Evolutionary conservation across 2,113 vertebrate genomes (phyloP).

Genomic region (Aspiorhynchus laticeps): DNA sequence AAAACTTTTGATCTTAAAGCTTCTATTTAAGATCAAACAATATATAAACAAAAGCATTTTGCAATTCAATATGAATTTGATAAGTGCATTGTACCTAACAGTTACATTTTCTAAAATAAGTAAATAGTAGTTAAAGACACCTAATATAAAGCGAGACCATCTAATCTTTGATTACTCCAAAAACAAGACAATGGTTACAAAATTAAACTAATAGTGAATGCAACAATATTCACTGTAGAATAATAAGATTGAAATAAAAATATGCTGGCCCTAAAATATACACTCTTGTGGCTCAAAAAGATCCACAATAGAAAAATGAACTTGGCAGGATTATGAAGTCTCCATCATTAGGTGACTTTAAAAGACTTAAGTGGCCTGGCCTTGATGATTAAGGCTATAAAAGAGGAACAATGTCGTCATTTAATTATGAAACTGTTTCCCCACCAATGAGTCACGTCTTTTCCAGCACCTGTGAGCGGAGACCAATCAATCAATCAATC

Average conservation of each 20-base stretch:
- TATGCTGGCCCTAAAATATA: neutral
- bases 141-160: too few species aligned
- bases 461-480: slow-evolving; percentile 18
- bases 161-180: neutral
- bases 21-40: too few species aligned
- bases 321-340: neutral
- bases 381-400: neutral
- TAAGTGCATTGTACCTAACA: too few species aligned
- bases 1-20: too few species aligned
- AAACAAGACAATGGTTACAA: neutral
- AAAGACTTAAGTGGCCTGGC: neutral
- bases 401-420: slow-evolving; percentile 8
- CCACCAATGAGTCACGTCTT: slow-evolving; percentile 23
- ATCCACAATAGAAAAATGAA: neutral
- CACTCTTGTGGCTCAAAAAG: neutral
- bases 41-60: too few species aligned
- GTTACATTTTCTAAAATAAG: too few species aligned
- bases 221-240: neutral
- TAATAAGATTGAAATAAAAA: neutral
- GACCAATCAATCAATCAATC: slow-evolving; percentile 30
- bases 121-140: too few species aligned
- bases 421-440: slow-evolving; percentile 21
- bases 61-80: too few species aligned
- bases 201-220: neutral
- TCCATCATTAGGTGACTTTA: neutral